Percentiles rank a stretch among this genome's conserved stretches.
phyloP scores from a whole-genome alignment of 2,113 vertebrate species.

The Chionis minor region DNA sequence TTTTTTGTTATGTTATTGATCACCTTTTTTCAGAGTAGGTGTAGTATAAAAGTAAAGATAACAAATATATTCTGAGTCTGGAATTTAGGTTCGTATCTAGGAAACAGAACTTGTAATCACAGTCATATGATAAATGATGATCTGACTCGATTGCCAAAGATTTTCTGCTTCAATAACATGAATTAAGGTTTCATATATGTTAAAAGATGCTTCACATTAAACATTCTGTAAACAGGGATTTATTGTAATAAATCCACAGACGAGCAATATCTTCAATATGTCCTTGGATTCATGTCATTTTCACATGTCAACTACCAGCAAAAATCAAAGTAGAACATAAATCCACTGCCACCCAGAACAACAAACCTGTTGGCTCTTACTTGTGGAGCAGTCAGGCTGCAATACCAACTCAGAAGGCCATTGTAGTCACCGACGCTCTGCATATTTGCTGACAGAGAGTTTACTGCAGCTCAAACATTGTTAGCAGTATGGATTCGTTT shows the following conservation, averaged over 20 bases:
- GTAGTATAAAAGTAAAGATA: neutral
- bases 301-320: neutral
- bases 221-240: neutral
- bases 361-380: neutral
- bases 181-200: neutral
- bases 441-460: neutral
- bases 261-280: neutral
- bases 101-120: neutral
- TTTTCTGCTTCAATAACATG: neutral
- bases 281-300: neutral
- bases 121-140: neutral
- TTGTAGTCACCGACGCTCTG: fast-evolving
- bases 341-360: neutral
- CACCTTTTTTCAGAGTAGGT: neutral
- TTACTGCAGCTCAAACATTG: neutral
- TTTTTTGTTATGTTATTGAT: neutral
- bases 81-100: neutral
- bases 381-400: neutral
- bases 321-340: neutral
- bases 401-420: neutral
- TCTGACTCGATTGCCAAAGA: neutral
- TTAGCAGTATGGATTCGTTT: neutral
- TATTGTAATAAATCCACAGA: neutral
- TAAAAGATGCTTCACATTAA: neutral
- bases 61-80: neutral